Evolutionary conservation across 2,113 vertebrate genomes (phyloP).

Genomic region (Gymnorhina tibicen): DNA sequence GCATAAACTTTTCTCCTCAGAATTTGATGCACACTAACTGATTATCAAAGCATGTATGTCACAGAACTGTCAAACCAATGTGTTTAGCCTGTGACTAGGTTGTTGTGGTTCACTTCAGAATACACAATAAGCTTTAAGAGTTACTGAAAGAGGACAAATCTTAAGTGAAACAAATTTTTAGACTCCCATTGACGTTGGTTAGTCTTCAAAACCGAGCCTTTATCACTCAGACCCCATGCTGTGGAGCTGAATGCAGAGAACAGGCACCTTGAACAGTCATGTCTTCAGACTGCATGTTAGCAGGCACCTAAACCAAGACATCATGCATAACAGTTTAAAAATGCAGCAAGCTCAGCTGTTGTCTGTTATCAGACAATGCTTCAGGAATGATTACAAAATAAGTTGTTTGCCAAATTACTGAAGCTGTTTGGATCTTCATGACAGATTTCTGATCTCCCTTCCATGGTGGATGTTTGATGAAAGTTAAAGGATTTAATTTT

Average conservation of each 20-base stretch:
- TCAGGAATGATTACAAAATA: background rate
- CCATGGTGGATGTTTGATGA: background rate
- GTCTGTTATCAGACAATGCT: background rate
- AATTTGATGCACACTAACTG: accelerated
- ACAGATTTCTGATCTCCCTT: background rate
- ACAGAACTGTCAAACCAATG: background rate
- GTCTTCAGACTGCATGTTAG: background rate
- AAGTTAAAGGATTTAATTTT: background rate
- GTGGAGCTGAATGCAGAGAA: background rate
- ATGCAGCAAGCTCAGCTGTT: background rate
- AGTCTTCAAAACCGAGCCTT: background rate
- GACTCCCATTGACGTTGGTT: accelerated
- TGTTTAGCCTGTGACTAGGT: background rate
- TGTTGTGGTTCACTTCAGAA: background rate
- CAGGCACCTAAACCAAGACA: background rate
- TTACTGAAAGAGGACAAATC: background rate
- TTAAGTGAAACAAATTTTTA: background rate
- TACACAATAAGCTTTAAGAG: background rate
- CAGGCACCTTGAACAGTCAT: background rate
- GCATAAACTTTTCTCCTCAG: background rate
- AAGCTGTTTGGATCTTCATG: background rate
- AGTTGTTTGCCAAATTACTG: background rate
- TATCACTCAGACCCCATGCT: background rate
- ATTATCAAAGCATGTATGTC: background rate
- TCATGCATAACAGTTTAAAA: background rate